Evolutionary conservation across 2,888 invertebrate species (phyloP).

Genomic region (Athalia rosae): DNA sequence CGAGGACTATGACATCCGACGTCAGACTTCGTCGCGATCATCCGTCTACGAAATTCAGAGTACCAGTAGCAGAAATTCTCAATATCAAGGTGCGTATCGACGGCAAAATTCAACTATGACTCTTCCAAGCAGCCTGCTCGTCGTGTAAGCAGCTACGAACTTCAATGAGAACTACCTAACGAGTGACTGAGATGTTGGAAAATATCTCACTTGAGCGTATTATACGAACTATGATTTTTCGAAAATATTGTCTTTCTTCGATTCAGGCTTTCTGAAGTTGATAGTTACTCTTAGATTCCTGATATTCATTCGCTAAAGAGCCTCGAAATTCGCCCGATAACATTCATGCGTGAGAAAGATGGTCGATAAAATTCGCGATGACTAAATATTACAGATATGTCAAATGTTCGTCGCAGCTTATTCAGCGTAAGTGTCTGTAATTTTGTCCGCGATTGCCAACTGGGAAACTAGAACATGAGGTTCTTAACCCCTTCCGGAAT

Average conservation of each 20-base stretch:
- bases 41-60: conserved; percentile 55
- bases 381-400: not conserved
- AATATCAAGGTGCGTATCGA: conserved; percentile 54
- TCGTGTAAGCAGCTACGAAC: conserved; percentile 1
- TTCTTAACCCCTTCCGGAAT: conserved; percentile 65
- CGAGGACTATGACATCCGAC: conserved; percentile 59
- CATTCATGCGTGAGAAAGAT: no score
- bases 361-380: no score
- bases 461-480: conserved; percentile 66
- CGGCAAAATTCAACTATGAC: not conserved
- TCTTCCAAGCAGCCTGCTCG: conserved; percentile 2
- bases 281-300: no score
- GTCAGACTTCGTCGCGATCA: conserved; percentile 56
- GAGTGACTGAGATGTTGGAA: not conserved
- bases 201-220: not conserved
- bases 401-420: not conserved
- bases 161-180: not conserved
- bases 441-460: conserved; percentile 55
- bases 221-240: no score
- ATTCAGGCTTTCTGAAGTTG: no score
- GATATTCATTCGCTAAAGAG: no score
- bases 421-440: not conserved
- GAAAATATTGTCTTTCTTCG: no score
- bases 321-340: no score
- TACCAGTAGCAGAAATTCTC: conserved; percentile 54